Base-by-base conservation (phyloP, 2,888 invertebrate genomes). In the Abrostola tripartita region DNA sequence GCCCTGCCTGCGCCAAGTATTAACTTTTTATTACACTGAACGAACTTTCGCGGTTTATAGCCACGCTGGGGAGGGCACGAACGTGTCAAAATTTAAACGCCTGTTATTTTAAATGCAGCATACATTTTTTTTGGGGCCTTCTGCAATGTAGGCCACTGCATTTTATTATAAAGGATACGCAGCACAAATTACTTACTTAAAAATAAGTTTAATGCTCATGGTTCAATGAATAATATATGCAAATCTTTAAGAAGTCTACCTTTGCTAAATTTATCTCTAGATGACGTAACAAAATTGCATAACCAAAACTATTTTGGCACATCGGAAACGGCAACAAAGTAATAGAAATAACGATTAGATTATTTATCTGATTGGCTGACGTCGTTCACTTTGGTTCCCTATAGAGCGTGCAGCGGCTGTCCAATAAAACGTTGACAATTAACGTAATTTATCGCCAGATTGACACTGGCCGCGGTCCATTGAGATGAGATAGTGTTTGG, bases 1-100 rank as follows among this genome's bases (percentile, higher is more conserved):
- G 81, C 86, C 85, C 84, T 87, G 76, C 85, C 86, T 83, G 87
- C 84, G 87, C 88, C 87, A 89, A 90, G 90, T 90, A 90, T 91
- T 90, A 92, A 92, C 92, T 93, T 93, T 93, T 93, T 93, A 92
- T 92, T 92, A 91, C 90, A 86, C 84, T 81, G 85, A 84, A 89
- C 90, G 85, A 92, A 92, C 89, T 92, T 92, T 88, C 84, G 88
- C 87, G 90, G 91, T 90, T 90, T 88, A 88, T 84, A 76, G 85
- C 83, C 86, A 82, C 88, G 77, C 79, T 78, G 85, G 87, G 86
- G 85, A 83, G 79, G 85, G 85, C 82, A 82, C 80, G 81, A 74
- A 79, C 84, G 81, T 83, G 86, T 86, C 85, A 84, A 87, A 88
- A 86, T 88, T 84, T 85, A 74, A 79, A 74, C 74, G 71, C 81